These are phyloP conservation scores for Papilio machaon DNA, from an alignment of 1,140 invertebrate genomes.

Conservation along the genomic window DNA sequence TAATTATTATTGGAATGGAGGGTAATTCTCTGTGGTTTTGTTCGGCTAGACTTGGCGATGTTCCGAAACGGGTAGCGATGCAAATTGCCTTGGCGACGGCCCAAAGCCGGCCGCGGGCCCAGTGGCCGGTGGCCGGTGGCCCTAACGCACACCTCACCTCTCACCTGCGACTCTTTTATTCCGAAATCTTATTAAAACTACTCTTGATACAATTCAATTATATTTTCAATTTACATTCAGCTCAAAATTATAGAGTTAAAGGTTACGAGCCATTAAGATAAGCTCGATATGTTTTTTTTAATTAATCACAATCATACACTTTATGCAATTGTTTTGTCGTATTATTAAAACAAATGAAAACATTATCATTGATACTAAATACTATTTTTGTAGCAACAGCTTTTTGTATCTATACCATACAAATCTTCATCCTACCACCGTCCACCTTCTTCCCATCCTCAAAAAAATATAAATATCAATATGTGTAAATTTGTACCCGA, in stretches of 20 bases:
- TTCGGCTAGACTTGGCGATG: constrained; percentile 82
- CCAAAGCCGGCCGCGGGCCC: constrained; percentile 74
- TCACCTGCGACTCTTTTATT: constrained; percentile 49
- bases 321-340: not conserved
- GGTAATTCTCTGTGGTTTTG: constrained; percentile 81
- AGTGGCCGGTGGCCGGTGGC: constrained; percentile 58
- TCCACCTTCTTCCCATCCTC: not conserved
- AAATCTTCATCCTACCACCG: no score
- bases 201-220: not conserved
- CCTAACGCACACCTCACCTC: constrained; percentile 54
- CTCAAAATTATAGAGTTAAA: not conserved
- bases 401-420: not conserved
- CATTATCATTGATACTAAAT: not conserved
- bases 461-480: no score
- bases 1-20: constrained; percentile 82
- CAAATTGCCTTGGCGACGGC: constrained; percentile 81
- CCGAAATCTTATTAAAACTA: not conserved
- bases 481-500: not conserved
- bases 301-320: not conserved
- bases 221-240: not conserved
- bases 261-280: constrained; percentile 7
- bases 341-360: not conserved
- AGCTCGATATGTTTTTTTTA: not conserved
- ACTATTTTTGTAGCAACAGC: not conserved
- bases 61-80: constrained; percentile 81